Base-by-base conservation (phyloP, 2,888 invertebrate genomes). In the Theretra japonica region DNA sequence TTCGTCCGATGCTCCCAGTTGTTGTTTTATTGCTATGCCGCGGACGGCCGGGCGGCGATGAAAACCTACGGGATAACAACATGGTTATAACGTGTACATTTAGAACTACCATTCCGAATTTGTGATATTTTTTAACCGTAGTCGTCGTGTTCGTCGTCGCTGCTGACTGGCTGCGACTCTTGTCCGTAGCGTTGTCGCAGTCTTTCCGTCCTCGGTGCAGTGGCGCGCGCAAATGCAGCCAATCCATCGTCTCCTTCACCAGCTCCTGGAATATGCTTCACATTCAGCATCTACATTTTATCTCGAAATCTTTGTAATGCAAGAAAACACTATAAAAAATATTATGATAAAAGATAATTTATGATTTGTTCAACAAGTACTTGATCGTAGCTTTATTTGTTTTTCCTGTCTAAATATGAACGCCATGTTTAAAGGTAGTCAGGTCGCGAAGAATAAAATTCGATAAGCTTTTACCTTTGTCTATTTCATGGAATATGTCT, bases 21-120 rank as follows among this genome's bases (percentile, higher is more conserved):
- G 96, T n/a, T 98, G 97, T 84, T 98, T 98, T 53, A 90, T 86
- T 0, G 92, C 90, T 75, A 98, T 98, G 0, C 98, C 98, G 0
- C 98, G 96, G 1, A 98, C 98, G 0, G 97, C 97, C 0, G 98
- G 98, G n/a, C 98, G 95, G 56, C 97, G 96, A 83, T 97, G 97
- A 88, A 98, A 98, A 0, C 95, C 95, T 95, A 70, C 3, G 69
- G 28, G 21, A 17, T 15, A 70, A 19, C 19, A 7, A 48, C 53
- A 41, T 33, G 23, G 23, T 70, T 21, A 48, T 17, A 58, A 41
- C 4, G 19, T 69, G n/a, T n/a, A 6, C 8, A 41, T 23, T 53
- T n/a, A 58, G 15, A 41, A 23, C 23, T 17, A 48, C 41, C 17
- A 48, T 25, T 4, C 17, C 1, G 1, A n/a, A n/a, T 23, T 41